Base-by-base conservation (phyloP, 2,113 vertebrate species). In the Sula dactylatra region DNA sequence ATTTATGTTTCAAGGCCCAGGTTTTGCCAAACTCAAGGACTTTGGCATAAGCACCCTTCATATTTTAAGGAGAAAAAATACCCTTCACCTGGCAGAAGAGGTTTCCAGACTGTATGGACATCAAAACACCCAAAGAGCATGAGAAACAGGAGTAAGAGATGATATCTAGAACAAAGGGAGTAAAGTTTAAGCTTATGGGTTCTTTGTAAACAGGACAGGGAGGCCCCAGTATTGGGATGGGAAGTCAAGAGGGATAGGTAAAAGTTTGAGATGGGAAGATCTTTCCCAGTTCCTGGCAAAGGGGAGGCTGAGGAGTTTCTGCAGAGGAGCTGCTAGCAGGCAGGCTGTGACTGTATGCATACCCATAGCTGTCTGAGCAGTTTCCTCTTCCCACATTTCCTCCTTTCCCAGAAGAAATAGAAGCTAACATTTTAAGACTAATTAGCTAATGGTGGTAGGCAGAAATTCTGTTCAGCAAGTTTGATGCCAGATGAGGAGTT, bases 271-370 rank as follows among this genome's bases (percentile, higher is more conserved):
- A 11, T 32, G 50, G 52, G 55, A 82, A 58, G 61, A 24, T 71
- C 38, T 90, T 49, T 62, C 66, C 19, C 0, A 2, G 6, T 90
- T 88, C 19, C n/a, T 0, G 0, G 21, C 20, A 72, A 62, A 82
- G 49, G 1, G 2, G 64, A 65, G 15, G 42, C 52, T 88, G 66
- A 67, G 42, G 17, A 66, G 34, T 25, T 66, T 71, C 55, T 82
- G 66, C 88, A 71, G 36, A 82, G 40, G 59, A 85, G 5, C 25
- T 65, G 50, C 26, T 59, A 55, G 29, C 49, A 55, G 42, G 25
- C 38, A 55, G 12, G 16, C 45, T 67, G 50, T 67, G 62, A 31
- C 34, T 67, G 55, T 18, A 21, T 62, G 86, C 16, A 25, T 45
- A 32, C 14, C 22, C 1, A 4, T 20, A 80, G 27, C 42, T 80